Conservation (phyloP, 2,888 invertebrate species). For the Epinotia brunnichana region DNA sequence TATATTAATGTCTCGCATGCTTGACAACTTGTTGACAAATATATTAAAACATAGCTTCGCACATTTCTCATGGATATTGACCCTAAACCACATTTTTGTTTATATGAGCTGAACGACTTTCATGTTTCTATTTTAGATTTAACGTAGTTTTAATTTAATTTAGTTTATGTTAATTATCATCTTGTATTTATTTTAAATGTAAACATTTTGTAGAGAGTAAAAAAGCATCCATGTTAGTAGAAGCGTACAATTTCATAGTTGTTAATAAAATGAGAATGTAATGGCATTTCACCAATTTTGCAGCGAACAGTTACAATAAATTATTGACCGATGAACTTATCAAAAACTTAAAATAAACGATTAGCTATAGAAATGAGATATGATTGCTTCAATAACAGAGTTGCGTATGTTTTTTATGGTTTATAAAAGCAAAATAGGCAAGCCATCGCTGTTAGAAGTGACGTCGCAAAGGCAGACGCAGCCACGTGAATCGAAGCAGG, state of each 20-base stretch:
- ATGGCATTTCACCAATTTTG: background rate
- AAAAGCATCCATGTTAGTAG: background rate
- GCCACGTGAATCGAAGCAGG: slow-evolving; percentile 44
- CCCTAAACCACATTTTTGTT: too few relatives aligned
- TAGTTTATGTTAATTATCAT: too few relatives aligned
- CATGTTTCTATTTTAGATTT: too few relatives aligned
- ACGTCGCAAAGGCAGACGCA: slow-evolving; percentile 27
- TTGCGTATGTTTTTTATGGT: slow-evolving; percentile 28
- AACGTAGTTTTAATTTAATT: too few relatives aligned
- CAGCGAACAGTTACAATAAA: background rate
- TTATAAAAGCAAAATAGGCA: slow-evolving; percentile 18
- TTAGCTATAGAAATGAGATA: slow-evolving; percentile 1
- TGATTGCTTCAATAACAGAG: background rate
- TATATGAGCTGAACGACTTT: too few relatives aligned
- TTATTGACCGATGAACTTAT: background rate
- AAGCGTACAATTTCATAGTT: too few relatives aligned
- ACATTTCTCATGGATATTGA: too few relatives aligned
- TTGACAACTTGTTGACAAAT: too few relatives aligned
- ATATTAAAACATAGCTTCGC: too few relatives aligned
- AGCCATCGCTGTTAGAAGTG: background rate
- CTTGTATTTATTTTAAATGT: too few relatives aligned
- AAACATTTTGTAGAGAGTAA: background rate
- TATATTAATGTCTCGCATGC: too few relatives aligned
- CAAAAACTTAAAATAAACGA: background rate
- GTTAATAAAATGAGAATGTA: background rate